Evolutionary conservation across 2,888 invertebrate species (phyloP).

Genomic region (Drosophila tripunctata): DNA sequence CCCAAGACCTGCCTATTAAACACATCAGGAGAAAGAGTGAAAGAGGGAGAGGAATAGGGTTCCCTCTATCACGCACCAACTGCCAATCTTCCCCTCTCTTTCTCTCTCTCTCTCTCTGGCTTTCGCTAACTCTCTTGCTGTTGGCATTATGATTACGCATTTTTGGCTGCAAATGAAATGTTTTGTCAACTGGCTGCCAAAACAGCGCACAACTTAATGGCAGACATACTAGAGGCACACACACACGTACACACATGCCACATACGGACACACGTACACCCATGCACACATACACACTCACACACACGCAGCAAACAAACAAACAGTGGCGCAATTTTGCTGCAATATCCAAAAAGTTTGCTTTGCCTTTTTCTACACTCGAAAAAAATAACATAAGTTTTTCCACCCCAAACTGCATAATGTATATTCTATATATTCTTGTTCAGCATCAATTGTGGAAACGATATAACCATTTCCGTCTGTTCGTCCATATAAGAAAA

Average conservation of each 20-base stretch:
- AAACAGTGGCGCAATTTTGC: slow-evolving; percentile 72
- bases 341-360: slow-evolving; percentile 61
- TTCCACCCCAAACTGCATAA: too few relatives aligned
- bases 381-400: too few relatives aligned
- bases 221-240: slow-evolving; percentile 24
- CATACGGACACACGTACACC: slow-evolving; percentile 10
- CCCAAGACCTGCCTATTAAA: slow-evolving; percentile 34
- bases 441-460: too few relatives aligned
- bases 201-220: slow-evolving; percentile 63
- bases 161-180: slow-evolving; percentile 71
- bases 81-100: not conserved
- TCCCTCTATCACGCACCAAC: not conserved
- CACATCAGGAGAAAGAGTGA: not conserved
- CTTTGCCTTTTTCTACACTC: slow-evolving; percentile 20
- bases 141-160: slow-evolving; percentile 63
- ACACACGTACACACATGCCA: slow-evolving; percentile 11
- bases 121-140: not conserved
- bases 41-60: not conserved
- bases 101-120: not conserved
- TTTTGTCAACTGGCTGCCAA: slow-evolving; percentile 76
- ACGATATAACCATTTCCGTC: too few relatives aligned
- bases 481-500: too few relatives aligned
- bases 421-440: too few relatives aligned
- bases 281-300: slow-evolving; percentile 24
- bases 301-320: slow-evolving; percentile 52